phyloP scores from a whole-genome alignment of 2,888 invertebrate species.

The Neuroscelio doddi region DNA sequence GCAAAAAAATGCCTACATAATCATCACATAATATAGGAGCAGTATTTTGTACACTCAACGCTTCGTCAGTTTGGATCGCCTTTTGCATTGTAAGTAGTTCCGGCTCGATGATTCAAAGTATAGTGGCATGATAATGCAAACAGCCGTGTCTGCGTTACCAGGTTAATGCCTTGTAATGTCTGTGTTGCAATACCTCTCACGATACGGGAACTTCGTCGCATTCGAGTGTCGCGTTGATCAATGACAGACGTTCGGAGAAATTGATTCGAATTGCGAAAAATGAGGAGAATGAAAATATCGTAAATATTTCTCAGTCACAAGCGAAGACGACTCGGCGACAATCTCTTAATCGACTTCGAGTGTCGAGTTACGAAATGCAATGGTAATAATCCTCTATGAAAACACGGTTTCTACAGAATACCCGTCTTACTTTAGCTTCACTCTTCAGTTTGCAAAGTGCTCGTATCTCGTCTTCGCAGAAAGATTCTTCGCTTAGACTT shows the following conservation, averaged over 20 bases:
- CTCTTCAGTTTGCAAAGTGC: too few species aligned
- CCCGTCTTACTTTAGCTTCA: too few species aligned
- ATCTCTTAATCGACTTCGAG: neutral
- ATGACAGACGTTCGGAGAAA: neutral
- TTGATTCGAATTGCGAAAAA: constrained; percentile 12
- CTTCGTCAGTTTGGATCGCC: constrained; percentile 40
- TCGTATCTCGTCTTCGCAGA: too few species aligned
- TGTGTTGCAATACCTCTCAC: constrained; percentile 24
- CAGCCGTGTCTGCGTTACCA: constrained; percentile 37
- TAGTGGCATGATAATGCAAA: constrained; percentile 36
- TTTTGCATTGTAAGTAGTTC: constrained; percentile 44
- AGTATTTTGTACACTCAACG: constrained; percentile 32
- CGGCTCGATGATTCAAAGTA: constrained; percentile 42
- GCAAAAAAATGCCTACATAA: neutral
- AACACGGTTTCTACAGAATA: too few species aligned
- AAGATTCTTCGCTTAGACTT: too few species aligned
- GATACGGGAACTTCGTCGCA: constrained; percentile 6
- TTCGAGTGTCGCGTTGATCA: constrained; percentile 6
- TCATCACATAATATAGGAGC: constrained; percentile 2
- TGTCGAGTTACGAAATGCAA: too few species aligned
- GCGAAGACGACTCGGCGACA: neutral
- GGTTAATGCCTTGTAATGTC: constrained; percentile 37
- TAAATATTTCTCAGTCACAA: neutral
- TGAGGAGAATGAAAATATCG: neutral
- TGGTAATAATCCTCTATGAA: too few species aligned